Evolutionary conservation across 2,797 vertebrate species (phyloP).

Genomic region (Botia almorhae): DNA sequence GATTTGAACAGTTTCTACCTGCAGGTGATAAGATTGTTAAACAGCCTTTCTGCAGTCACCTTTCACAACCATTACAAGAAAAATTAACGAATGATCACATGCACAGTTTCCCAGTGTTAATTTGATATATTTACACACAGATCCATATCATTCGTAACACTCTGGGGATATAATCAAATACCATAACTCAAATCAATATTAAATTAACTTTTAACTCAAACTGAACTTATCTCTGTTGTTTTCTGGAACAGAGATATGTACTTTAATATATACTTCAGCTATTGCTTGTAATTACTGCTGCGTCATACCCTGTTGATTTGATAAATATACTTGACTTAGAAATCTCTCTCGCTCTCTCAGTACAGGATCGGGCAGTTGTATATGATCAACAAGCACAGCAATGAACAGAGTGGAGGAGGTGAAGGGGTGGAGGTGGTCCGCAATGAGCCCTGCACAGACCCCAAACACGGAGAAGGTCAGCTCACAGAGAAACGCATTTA

Average conservation of each 20-base stretch:
- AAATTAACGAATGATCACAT: background rate
- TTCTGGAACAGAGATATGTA: too few relatives aligned
- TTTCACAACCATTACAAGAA: background rate
- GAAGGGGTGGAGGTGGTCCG: constrained; percentile 83
- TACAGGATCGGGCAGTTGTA: constrained; percentile 86
- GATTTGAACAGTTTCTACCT: background rate
- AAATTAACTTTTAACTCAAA: background rate
- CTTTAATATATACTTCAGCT: background rate
- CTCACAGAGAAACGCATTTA: constrained; percentile 83
- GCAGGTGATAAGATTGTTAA: background rate
- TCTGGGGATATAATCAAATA: background rate
- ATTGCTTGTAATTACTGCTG: background rate
- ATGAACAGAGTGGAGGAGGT: constrained; percentile 80
- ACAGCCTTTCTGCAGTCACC: background rate
- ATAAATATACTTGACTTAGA: constrained; percentile 65
- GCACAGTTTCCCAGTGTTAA: background rate
- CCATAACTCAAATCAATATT: background rate
- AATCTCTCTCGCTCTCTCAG: constrained; percentile 61
- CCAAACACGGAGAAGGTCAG: constrained; percentile 76
- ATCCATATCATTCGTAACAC: background rate
- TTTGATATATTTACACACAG: background rate
- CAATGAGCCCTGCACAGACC: constrained; percentile 77
- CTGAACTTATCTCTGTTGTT: too few relatives aligned
- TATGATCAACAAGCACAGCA: constrained; percentile 87
- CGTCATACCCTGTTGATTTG: background rate